Conservation (phyloP, 2,113 vertebrate species). For the Anthoscopus minutus region DNA sequence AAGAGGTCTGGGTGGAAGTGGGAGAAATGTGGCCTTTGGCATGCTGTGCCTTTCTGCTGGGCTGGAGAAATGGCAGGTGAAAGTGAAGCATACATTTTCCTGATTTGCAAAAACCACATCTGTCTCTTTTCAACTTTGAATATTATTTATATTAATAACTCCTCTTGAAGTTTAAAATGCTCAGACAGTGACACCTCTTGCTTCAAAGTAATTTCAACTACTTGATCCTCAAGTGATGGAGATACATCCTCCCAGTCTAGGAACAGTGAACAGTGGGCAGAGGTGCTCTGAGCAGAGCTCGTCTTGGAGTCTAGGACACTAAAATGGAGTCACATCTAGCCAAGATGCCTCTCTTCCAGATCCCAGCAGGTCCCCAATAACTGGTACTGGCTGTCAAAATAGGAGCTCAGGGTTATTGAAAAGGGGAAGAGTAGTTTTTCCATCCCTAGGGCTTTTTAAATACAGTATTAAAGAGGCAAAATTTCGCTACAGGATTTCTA, state of each 20-base stretch:
- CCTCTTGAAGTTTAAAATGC: not conserved
- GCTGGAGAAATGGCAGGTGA: not conserved
- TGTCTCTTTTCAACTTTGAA: not conserved
- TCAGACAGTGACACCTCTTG: not conserved
- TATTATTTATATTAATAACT: not conserved
- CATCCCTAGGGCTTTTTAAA: not conserved
- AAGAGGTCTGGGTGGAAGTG: not conserved
- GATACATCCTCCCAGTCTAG: fast-evolving
- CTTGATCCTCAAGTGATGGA: not conserved
- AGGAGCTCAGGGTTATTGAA: not conserved
- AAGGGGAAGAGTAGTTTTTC: not conserved
- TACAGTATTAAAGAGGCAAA: not conserved
- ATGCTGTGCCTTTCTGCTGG: not conserved
- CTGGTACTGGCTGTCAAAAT: not conserved
- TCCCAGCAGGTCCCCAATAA: not conserved
- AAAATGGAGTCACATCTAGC: not conserved
- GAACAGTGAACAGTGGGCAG: not conserved
- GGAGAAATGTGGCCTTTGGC: not conserved
- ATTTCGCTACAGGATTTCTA: not conserved
- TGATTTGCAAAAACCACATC: fast-evolving
- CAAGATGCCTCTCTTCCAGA: not conserved
- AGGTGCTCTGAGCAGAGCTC: not conserved
- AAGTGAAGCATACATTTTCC: not conserved
- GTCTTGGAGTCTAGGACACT: not conserved
- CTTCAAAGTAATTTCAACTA: not conserved